Base-by-base conservation (phyloP, 2,888 invertebrate genomes). In the Nebria brevicollis region DNA sequence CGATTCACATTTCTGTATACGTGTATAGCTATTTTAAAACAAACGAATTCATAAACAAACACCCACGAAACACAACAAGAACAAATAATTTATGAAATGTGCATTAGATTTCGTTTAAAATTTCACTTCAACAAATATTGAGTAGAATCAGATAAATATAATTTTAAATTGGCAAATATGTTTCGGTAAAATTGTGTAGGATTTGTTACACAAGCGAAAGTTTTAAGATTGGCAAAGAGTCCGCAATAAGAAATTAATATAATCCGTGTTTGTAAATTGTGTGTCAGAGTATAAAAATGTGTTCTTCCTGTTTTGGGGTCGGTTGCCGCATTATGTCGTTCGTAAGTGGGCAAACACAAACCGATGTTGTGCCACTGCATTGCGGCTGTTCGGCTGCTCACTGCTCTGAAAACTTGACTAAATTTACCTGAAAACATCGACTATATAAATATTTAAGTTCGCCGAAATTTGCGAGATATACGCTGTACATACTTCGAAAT, bases 381-480 rank as follows among this genome's bases (percentile, higher is more conserved):
- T 78, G 78, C 78, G 66, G 78, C 54, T 54, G 13, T 34, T 54
- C 7, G 54, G 54, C 13, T 2, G 54, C 54, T 54, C 7, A 13
- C 54, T 73, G 42, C 66, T 66, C 65, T 20, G 78, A 74, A 78
- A 78, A 66, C 34, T 72, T 72, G 26, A 77, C 78, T 73, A 65
- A 72, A 73, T 77, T 77, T 72, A 77, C 65, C 64, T 65, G 72
- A 43, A 66, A 77, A 70, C 25, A 66, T 66, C 77, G 72, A 42
- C 26, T 64, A 78, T 34, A 77, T 78, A 66, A 73, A 78, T 72
- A 77, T 65, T 72, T 72, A 8, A 65, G n/a, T 77, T 77, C 72
- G 8, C 34, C 72, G 72, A 78, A 74, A 42, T 54, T 54, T 13
- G 54, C 54, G 54, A 54, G 54, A 11, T 54, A 13, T 54, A 54